These are phyloP conservation scores for Drosophila busckii DNA, from an alignment of 1,140 invertebrate species.

Conservation along the genomic window DNA sequence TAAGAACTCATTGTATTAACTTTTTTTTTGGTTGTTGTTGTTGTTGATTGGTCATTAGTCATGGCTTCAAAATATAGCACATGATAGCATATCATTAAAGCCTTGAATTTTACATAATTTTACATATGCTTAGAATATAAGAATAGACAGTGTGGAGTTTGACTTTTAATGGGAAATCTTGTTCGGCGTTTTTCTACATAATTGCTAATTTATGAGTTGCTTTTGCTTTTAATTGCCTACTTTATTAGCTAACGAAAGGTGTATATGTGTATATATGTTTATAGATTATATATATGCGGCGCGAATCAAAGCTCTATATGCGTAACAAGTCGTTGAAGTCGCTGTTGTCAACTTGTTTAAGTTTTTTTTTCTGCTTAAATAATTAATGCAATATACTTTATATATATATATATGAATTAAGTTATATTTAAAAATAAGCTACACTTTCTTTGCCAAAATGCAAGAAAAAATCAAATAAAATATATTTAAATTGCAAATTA, in stretches of 20 bases:
- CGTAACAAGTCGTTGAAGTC: constrained; percentile 31
- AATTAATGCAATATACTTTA: constrained; percentile 29
- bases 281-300: no score
- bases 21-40: neutral
- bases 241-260: constrained; percentile 44
- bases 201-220: constrained; percentile 64
- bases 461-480: neutral
- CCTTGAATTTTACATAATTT: constrained; percentile 41
- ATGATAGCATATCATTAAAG: constrained; percentile 33
- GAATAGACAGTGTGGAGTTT: neutral
- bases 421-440: constrained; percentile 30
- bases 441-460: constrained; percentile 54
- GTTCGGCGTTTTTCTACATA: constrained; percentile 56
- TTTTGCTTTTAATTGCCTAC: constrained; percentile 52
- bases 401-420: constrained; percentile 16
- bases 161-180: constrained; percentile 43
- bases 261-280: no score
- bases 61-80: constrained; percentile 32
- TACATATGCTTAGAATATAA: constrained; percentile 19
- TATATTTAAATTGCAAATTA: constrained; percentile 50
- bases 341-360: neutral
- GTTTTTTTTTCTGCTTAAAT: constrained; percentile 48
- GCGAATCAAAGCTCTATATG: constrained; percentile 36
- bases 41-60: constrained; percentile 19
- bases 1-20: constrained; percentile 4